phyloP scores from a whole-genome alignment of 37 sponge, comb jelly and placozoan genomes.

The Hormiphora californensis region DNA sequence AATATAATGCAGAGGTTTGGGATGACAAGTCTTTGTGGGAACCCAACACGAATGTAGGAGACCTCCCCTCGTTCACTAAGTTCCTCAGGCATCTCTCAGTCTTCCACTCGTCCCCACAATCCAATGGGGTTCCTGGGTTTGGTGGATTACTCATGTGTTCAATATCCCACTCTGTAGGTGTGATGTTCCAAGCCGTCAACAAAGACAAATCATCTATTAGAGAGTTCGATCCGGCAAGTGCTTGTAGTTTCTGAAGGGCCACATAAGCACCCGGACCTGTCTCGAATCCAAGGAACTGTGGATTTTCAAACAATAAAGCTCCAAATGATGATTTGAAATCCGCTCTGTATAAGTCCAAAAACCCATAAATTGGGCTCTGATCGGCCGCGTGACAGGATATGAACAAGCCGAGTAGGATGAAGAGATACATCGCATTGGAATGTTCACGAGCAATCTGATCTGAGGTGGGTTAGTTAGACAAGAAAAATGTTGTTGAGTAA shows the following conservation, averaged over 20 bases:
- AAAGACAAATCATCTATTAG: neutral
- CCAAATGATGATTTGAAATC: too few species aligned
- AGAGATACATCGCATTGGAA: too few species aligned
- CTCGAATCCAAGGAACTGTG: neutral
- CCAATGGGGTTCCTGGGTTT: neutral
- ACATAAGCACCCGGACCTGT: neutral
- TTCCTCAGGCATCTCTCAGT: neutral
- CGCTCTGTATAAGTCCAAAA: slow-evolving; percentile 26
- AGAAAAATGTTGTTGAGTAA: too few species aligned
- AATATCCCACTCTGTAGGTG: neutral
- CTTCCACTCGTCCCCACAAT: slow-evolving; percentile 50
- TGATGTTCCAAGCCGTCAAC: neutral
- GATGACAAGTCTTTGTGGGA: slow-evolving; percentile 34
- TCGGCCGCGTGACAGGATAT: too few species aligned
- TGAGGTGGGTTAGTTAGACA: too few species aligned
- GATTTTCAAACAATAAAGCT: neutral
- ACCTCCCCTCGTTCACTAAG: neutral
- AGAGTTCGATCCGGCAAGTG: neutral
- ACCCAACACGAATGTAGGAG: neutral
- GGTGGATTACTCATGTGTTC: neutral
- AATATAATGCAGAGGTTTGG: neutral
- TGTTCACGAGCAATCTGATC: too few species aligned
- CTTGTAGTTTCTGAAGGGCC: neutral
- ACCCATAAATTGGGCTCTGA: neutral
- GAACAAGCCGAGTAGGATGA: too few species aligned